These are phyloP conservation scores for Sebastes oblongus DNA, from an alignment of 2,797 vertebrate genomes.

Conservation along the genomic window DNA sequence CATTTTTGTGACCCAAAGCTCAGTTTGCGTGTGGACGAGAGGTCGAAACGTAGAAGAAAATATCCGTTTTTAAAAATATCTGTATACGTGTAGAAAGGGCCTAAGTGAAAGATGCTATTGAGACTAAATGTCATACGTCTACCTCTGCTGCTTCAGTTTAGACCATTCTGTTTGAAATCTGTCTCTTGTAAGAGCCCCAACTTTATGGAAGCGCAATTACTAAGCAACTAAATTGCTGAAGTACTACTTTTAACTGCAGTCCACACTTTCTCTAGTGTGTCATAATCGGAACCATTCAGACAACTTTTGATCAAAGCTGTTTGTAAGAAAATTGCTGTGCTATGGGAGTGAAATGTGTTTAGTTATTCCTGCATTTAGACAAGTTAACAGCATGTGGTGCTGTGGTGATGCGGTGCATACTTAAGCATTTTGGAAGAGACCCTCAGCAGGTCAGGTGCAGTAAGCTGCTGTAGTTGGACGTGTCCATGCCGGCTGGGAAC, in stretches of 20 bases:
- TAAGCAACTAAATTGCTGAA: neutral
- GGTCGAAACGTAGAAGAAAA: too few species aligned
- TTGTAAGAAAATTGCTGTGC: neutral
- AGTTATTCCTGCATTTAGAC: slow-evolving; percentile 13
- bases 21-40: too few species aligned
- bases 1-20: too few species aligned
- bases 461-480: neutral
- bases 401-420: slow-evolving; percentile 7
- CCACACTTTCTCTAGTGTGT: neutral
- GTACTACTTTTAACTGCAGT: neutral
- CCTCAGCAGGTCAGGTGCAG: slow-evolving; percentile 4
- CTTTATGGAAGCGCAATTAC: neutral
- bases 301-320: neutral
- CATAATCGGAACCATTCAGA: neutral
- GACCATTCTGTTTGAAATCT: neutral
- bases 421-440: slow-evolving; percentile 1
- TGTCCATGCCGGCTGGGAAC: neutral
- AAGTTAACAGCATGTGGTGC: slow-evolving; percentile 26
- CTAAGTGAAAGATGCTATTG: neutral
- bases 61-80: too few species aligned
- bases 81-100: too few species aligned
- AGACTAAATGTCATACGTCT: neutral
- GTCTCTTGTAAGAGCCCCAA: neutral
- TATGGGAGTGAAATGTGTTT: slow-evolving; percentile 3
- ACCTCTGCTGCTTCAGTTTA: neutral